Conservation (phyloP, 1,140 invertebrate species). For the Onthophagus taurus region DNA sequence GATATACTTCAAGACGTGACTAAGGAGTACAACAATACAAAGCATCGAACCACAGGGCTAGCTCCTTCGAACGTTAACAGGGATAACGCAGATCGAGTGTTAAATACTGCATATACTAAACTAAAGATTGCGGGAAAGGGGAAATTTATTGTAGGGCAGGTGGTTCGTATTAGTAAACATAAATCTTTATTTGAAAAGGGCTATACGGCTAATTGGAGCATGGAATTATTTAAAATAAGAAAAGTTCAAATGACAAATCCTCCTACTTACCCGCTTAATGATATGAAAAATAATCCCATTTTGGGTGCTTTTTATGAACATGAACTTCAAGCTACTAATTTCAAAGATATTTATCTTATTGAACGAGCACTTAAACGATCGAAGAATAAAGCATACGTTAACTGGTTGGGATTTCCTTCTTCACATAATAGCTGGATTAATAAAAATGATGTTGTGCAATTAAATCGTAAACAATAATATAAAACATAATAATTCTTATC, state of each 20-base stretch:
- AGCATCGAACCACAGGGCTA: conserved; percentile 16
- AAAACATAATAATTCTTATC: too few species aligned
- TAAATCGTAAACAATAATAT: too few species aligned
- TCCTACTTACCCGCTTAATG: conserved; percentile 21
- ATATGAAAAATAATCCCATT: conserved; percentile 18
- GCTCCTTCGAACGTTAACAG: conserved; percentile 12
- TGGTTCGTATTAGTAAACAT: conserved; percentile 17
- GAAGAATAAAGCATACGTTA: conserved; percentile 28
- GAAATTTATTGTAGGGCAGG: conserved; percentile 16
- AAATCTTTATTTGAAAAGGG: conserved; percentile 29
- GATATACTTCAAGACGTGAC: conserved; percentile 11
- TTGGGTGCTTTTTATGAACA: conserved; percentile 28
- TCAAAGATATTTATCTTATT: conserved; percentile 30
- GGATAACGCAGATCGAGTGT: conserved; percentile 5
- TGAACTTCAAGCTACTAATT: conserved; percentile 24
- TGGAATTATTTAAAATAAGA: conserved; percentile 29
- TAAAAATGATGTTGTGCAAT: conserved; percentile 6
- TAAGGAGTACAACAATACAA: conserved; percentile 15
- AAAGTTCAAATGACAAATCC: conserved; percentile 24
- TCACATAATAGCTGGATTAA: conserved; percentile 16
- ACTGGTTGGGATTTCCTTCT: conserved; percentile 27
- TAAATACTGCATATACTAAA: conserved; percentile 8
- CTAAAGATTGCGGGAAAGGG: conserved; percentile 6
- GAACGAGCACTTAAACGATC: conserved; percentile 28
- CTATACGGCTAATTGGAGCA: conserved; percentile 29